Evolutionary conservation across 2,797 vertebrate genomes (phyloP), one percentile per base, ranked within the genome.

Genomic region (Alauda arvensis): DNA sequence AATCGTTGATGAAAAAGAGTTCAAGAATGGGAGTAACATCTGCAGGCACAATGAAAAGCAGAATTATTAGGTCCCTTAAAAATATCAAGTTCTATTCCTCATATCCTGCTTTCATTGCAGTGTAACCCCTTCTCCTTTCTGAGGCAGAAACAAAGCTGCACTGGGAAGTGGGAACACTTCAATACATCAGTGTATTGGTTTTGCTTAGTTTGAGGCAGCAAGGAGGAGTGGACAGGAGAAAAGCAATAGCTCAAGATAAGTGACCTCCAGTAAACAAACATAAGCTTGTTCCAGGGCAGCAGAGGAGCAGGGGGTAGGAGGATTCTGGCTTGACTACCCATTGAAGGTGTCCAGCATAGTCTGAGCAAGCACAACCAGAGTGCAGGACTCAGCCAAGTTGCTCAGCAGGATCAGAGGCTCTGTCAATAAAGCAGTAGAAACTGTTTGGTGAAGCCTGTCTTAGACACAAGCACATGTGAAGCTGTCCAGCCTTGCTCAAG

Each of bases 221-320:
- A 77, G 48, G n/a, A 78, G 9, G 61, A 87, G 10, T 0, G 1
- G 43, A 60, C 20, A 72, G 61, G 53, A 78, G 81, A 87, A 87
- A 88, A 92, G 13, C 26, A 77, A 89, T 57, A 87, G 43, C 46
- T 88, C 31, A n/a, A 70, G 80, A 83, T 60, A 74, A 87, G 49
- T 2, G 18, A 83, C 46, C 46, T 91, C 23, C 53, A 74, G 61
- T 60, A 91, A 92, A 94, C 83, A 93, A 93, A 75, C 82, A 63
- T 17, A 53, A 51, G 53, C 57, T 68, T 81, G 67, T 74, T 80
- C 59, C 40, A 70, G 83, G 79, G 68, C 77, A 81, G 80, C 33
- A 62, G 49, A 83, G n/a, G 63, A 88, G 53, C 49, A 78, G 34
- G 26, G 70, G 40, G 45, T 62, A 60, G 68, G 63, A 85, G 40